These are phyloP conservation scores for Mythimna impura DNA, from an alignment of 2,888 invertebrate genomes.

Conservation along the genomic window DNA sequence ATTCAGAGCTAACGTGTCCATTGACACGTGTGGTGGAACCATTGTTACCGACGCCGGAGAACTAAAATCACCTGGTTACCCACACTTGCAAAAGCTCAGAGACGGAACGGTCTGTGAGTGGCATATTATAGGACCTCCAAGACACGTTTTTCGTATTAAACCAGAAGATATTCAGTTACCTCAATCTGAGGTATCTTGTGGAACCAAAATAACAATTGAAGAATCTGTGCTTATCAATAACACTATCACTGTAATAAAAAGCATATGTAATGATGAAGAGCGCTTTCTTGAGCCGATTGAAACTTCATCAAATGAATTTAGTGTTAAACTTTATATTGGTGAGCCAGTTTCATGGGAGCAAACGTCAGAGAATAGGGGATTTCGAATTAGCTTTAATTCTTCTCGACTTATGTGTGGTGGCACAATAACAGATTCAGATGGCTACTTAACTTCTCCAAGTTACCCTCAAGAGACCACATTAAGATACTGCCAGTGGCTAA, in stretches of 20 bases:
- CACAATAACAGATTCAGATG: conserved; percentile 90
- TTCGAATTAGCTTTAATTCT: conserved; percentile 91
- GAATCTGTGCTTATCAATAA: conserved; percentile 77
- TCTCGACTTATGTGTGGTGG: conserved; percentile 92
- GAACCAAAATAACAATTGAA: conserved; percentile 80
- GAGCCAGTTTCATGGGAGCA: conserved; percentile 77
- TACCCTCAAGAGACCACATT: conserved; percentile 90
- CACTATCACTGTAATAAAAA: conserved; percentile 72
- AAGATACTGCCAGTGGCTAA: conserved; percentile 81
- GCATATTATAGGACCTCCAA: conserved; percentile 89
- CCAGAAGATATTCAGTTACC: conserved; percentile 76
- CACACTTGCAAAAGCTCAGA: conserved; percentile 87
- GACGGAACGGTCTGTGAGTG: conserved; percentile 93
- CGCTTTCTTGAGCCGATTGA: conserved; percentile 66
- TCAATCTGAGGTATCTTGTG: conserved; percentile 76
- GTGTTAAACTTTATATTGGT: conserved; percentile 78
- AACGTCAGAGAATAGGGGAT: conserved; percentile 85
- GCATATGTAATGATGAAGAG: conserved; percentile 72
- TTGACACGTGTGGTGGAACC: conserved; percentile 92
- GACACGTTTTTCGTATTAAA: conserved; percentile 72
- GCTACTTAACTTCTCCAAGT: conserved; percentile 93
- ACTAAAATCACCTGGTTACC: conserved; percentile 93
- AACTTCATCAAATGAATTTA: conserved; percentile 79
- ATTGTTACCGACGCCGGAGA: conserved; percentile 90
- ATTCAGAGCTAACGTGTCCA: conserved; percentile 93